Percentiles rank a stretch among this genome's conserved stretches.
phyloP scores from a whole-genome alignment of 2,797 vertebrate species.

The Gouania willdenowi region DNA sequence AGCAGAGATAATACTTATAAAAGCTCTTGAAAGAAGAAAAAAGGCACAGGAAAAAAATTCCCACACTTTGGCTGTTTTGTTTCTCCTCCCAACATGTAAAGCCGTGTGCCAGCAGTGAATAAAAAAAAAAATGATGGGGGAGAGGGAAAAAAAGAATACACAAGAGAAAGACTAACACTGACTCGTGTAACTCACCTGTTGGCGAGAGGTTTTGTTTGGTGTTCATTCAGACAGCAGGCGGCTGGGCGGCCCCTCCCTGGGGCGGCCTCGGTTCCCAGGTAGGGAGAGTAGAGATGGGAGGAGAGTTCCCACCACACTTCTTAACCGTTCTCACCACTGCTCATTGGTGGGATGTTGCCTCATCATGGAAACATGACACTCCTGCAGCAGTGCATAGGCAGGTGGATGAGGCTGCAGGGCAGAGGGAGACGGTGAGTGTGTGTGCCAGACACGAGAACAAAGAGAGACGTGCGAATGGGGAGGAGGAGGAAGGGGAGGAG shows the following conservation, averaged over 20 bases:
- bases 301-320: constrained; percentile 85
- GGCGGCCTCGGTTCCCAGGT: constrained; percentile 74
- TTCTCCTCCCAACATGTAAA: constrained; percentile 71
- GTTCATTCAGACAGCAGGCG: constrained; percentile 69
- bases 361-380: constrained; percentile 67
- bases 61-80: constrained; percentile 78
- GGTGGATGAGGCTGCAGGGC: constrained; percentile 71
- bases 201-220: constrained; percentile 74
- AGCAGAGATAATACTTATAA: constrained; percentile 74
- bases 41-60: constrained; percentile 70
- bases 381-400: constrained; percentile 58
- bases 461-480: constrained; percentile 29
- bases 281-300: constrained; percentile 72
- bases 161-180: constrained; percentile 64
- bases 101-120: constrained; percentile 68
- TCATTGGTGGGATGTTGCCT: constrained; percentile 75
- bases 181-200: constrained; percentile 82
- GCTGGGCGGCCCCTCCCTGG: constrained; percentile 69
- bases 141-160: constrained; percentile 34
- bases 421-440: constrained; percentile 43
- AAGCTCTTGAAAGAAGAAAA: constrained; percentile 70
- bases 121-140: constrained; percentile 46
- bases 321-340: constrained; percentile 76
- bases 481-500: constrained; percentile 22
- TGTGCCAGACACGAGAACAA: constrained; percentile 51